Evolutionary conservation across 1,140 invertebrate species (phyloP), one percentile per base, ranked within the genome.

Genomic region (Hyles euphorbiae): DNA sequence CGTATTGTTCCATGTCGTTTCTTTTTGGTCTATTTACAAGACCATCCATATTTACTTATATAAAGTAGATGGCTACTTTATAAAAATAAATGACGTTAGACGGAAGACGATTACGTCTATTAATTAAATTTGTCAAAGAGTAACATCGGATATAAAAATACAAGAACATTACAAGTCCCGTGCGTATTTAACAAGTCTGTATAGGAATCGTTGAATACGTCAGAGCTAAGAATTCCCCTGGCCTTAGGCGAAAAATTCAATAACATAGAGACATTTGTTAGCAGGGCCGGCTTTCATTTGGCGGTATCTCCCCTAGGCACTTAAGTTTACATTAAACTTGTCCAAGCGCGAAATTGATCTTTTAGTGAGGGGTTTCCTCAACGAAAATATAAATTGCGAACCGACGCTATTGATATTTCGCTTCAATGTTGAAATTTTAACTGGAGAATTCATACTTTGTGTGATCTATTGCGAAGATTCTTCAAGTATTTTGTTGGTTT

Each of bases 291-390:
- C 71, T 84, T 87, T 84, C 78, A 82, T 86, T 86, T 82, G 81
- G 65, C 65, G 63, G 67, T 74, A 70, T 77, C 76, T 84, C 82
- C 82, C 84, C 82, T 71, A 76, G 69, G 74, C 80, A 81, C 80
- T 86, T 84, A 83, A 84, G 80, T 84, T 85, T 86, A 83, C 84
- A 86, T 87, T 85, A 86, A 83, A 76, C 66, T 81, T 86, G 77
- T 83, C 81, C 77, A 83, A 80, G 83, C 84, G 84, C 77, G 81
- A 87, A 87, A 87, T 87, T 87, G 84, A 86, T 87, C 83, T 87
- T 79, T 84, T 77, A 82, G 77, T 78, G 70, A 74, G 79, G 79
- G 80, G 71, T 62, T 75, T 73, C 61, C 72, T 74, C 72, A 76
- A 69, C 70, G 75, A 78, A 79, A 81, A 81, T 83, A 79, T 84